These are phyloP conservation scores for Encarsia formosa DNA, from an alignment of 2,888 invertebrate species.

Conservation along the genomic window DNA sequence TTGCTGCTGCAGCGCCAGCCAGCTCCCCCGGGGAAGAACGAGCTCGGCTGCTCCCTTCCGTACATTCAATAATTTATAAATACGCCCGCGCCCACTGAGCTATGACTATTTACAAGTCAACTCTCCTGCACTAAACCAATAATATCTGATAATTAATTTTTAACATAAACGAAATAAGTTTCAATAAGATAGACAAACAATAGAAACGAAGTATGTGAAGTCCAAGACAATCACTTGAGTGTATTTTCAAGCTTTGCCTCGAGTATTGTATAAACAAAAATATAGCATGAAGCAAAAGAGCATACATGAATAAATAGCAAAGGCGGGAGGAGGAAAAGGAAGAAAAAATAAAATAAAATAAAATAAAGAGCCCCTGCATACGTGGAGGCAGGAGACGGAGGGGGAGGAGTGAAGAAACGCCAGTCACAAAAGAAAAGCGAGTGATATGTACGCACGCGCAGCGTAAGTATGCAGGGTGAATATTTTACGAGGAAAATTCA, in stretches of 20 bases:
- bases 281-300: not conserved
- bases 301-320: constrained; percentile 21
- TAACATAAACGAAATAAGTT: too few relatives aligned
- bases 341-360: too few relatives aligned
- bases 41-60: constrained; percentile 33
- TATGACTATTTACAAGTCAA: too few relatives aligned
- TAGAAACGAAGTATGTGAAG: too few relatives aligned
- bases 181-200: too few relatives aligned
- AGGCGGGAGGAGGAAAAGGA: constrained; percentile 17
- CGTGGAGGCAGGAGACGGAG: constrained; percentile 15
- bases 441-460: constrained; percentile 40
- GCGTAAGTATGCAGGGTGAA: constrained; percentile 45
- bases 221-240: not conserved
- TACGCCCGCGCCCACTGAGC: constrained; percentile 28
- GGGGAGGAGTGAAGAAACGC: constrained; percentile 24
- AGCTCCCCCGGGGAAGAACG: constrained; percentile 13
- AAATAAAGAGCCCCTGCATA: too few relatives aligned
- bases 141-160: too few relatives aligned
- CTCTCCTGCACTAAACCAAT: too few relatives aligned
- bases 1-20: not conserved
- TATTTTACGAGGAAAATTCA: constrained; percentile 48
- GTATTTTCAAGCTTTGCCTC: not conserved
- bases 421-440: constrained; percentile 31
- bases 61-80: constrained; percentile 48
- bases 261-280: constrained; percentile 18